Conservation (phyloP, 30 jellyfish, hydroid and myxozoan genomes). For the Rhopilema esculentum region DNA sequence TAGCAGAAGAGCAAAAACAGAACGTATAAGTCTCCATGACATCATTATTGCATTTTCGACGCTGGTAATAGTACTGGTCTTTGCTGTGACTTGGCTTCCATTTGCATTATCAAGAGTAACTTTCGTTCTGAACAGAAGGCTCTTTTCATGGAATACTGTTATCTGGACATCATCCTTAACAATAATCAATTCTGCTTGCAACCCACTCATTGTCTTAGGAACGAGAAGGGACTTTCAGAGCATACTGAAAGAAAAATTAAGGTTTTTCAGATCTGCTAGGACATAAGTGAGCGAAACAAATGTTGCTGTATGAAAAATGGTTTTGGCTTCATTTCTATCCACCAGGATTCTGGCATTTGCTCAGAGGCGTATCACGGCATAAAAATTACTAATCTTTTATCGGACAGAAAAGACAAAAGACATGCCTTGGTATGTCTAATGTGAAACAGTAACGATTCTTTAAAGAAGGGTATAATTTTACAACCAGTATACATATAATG, state of each 20-base stretch:
- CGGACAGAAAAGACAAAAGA: too few species aligned
- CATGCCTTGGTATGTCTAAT: too few species aligned
- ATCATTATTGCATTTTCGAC: constrained; percentile 51
- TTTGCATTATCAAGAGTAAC: constrained; percentile 48
- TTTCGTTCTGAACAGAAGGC: constrained; percentile 34
- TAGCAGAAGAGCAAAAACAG: not conserved
- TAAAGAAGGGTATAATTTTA: too few species aligned
- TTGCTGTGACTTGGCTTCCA: constrained; percentile 48
- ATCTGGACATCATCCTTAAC: constrained; percentile 50
- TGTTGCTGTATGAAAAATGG: too few species aligned
- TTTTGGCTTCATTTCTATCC: too few species aligned
- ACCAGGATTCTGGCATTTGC: too few species aligned
- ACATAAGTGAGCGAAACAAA: not conserved
- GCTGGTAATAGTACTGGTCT: constrained; percentile 37
- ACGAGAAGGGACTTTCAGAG: constrained; percentile 53
- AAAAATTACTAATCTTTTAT: too few species aligned
- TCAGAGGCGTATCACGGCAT: too few species aligned
- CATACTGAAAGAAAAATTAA: constrained; percentile 32
- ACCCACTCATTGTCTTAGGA: constrained; percentile 54
- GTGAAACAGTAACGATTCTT: too few species aligned
- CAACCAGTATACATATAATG: too few species aligned
- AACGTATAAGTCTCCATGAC: constrained; percentile 13
- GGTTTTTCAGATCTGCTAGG: not conserved
- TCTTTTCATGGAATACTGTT: constrained; percentile 62
- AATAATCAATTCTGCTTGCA: constrained; percentile 14